phyloP scores from a whole-genome alignment of 2,113 vertebrate species.

The Brevimyrus niger region DNA sequence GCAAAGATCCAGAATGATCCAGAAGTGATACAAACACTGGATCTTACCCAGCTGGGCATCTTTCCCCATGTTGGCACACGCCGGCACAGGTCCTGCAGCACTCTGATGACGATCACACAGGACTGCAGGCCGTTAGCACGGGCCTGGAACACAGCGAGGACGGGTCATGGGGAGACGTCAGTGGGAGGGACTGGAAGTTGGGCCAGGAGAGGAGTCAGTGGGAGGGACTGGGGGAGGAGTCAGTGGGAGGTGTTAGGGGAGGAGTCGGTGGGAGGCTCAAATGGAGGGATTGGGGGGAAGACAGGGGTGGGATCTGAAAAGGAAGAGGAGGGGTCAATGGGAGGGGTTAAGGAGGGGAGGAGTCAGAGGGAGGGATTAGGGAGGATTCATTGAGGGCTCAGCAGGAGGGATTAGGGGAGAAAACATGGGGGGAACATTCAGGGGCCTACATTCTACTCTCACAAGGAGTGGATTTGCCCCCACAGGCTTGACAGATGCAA shows the following conservation, averaged over 20 bases:
- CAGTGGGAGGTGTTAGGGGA: not conserved
- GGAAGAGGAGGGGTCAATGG: too few species aligned
- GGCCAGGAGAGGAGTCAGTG: not conserved
- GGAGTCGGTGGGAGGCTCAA: not conserved
- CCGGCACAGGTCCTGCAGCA: constrained; percentile 69
- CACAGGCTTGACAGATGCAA: not conserved
- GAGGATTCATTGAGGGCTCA: too few species aligned
- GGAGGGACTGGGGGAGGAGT: not conserved
- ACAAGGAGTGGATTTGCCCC: not conserved
- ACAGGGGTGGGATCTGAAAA: too few species aligned
- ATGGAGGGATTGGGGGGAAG: too few species aligned
- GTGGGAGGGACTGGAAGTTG: too few species aligned
- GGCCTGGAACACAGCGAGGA: constrained; percentile 48
- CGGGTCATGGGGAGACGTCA: not conserved
- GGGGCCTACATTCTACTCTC: not conserved
- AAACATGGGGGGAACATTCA: not conserved
- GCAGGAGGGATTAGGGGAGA: not conserved
- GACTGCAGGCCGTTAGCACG: constrained; percentile 72
- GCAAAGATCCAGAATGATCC: not conserved
- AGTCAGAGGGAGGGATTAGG: not conserved
- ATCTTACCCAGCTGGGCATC: constrained; percentile 67
- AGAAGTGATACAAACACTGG: not conserved
- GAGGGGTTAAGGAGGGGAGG: not conserved
- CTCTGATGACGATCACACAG: constrained; percentile 69
- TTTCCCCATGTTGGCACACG: constrained; percentile 69